Base-by-base conservation (phyloP, 2,113 vertebrate genomes). In the Puntigrus tetrazona region DNA sequence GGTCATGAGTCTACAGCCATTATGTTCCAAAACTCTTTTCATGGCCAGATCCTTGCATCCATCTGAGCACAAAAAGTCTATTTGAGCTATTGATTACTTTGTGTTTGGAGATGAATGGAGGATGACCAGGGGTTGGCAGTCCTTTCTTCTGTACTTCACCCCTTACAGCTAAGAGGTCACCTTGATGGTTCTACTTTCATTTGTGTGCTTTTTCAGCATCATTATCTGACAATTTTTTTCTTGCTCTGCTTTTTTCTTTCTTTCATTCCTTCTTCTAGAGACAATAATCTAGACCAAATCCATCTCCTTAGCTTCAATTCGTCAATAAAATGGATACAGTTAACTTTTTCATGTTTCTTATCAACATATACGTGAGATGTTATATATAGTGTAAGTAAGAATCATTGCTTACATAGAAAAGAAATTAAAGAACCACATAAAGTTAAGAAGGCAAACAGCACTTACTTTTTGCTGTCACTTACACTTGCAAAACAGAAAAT, bases 41-140 rank as follows among this genome's bases (percentile, higher is more conserved):
- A 41, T 52, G 18, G 50, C 31, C 45, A 36, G 65, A 55, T 81
- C 7, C 43, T 29, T 69, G 20, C 38, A 81, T 50, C 18, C 18
- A n/a, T 69, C 63, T 25, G 20, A 34, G 31, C 41, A 70, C 38
- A 69, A 69, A 82, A 72, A 77, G 70, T 43, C 82, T 25, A 70
- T 85, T 77, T 87, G 75, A 82, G 63, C 65, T 22, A 78, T 85
- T 69, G 83, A 85, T 85, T 78, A 13, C 74, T 57, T 6, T 31
- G 82, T 25, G 63, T 82, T 84, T 70, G 43, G 67, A 41, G n/a
- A 29, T 29, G 72, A 77, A 76, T 81, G 65, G 75, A 18, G 73
- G 27, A 43, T 22, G 38, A 41, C 34, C 69, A 18, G 41, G 75
- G 74, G 59, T 83, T 80, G 82, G 47, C 65, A 59, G 63, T 79